Base-by-base conservation (phyloP, 2,888 invertebrate genomes). In the Nomada goodeniana region DNA sequence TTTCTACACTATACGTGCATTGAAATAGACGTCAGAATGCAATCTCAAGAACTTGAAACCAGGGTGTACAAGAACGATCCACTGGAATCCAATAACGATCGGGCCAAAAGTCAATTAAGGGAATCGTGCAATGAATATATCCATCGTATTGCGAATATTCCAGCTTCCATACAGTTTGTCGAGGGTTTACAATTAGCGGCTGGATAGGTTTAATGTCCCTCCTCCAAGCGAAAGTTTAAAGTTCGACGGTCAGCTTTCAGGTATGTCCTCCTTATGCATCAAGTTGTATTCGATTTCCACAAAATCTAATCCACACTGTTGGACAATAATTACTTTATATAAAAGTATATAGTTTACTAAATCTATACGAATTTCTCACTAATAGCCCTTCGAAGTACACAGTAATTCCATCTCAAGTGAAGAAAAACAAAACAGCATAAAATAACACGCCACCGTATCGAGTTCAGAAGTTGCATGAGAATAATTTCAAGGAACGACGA, bases 41-140 rank as follows among this genome's bases (percentile, higher is more conserved):
- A 61, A 78, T 76, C 61, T 53, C 60, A 60, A 26, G 52, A 53
- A 60, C 29, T 55, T 36, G 53, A 36, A 23, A 61, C 47, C n/a
- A 7, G 44, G 1, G 47, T 15, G 44, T 4, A 18, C 11, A 3
- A n/a, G 1, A 13, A 36, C 36, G 36, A 36, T 36, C 53, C n/a
- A 9, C 26, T 9, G 5, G 11, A 68, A 55, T 42, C 50, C 60
- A 47, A 29, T 67, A 67, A 60, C 53, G 70, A 71, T 67, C 60
- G 55, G 9, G 68, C 47, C 23, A 36, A 47, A 63, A 69, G 80
- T 79, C 73, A 81, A 81, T 69, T 65, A 79, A 74, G 60, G 47
- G 64, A 61, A 70, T 82, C 65, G 65, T 15, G 60, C 65, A 70
- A 74, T 80, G 74, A 74, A 80, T 61, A 74, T 80, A 80, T 73